A percentile compares a stretch with the other conserved stretches of the same genome.
Conservation (phyloP, 2,113 vertebrate species). For the Cinclus cinclus region DNA sequence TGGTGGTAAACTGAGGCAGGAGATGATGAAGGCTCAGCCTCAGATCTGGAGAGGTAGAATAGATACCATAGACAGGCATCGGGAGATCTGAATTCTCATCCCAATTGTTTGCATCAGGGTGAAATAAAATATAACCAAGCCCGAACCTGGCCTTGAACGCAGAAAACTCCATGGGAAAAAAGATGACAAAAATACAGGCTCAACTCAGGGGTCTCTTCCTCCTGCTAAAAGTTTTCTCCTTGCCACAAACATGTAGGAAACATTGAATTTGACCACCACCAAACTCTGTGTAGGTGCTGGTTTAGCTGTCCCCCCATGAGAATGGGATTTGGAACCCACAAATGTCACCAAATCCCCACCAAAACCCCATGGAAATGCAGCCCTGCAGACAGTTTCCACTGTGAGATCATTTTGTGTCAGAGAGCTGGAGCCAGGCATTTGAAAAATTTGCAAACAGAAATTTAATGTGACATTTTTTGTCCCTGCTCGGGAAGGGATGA, state of each 20-base stretch:
- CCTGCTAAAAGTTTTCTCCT: not conserved
- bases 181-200: not conserved
- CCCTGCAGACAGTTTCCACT: not conserved
- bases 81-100: not conserved
- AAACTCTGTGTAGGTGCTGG: not conserved
- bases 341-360: not conserved
- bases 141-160: not conserved
- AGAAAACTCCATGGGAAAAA: not conserved
- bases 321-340: not conserved
- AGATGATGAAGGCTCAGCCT: not conserved
- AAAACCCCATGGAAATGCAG: not conserved
- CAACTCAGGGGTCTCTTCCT: not conserved
- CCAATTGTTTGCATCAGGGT: not conserved
- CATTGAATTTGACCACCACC: not conserved
- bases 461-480: constrained; percentile 23
- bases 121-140: not conserved
- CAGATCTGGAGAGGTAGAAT: not conserved
- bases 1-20: not conserved
- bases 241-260: not conserved
- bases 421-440: not conserved
- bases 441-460: constrained; percentile 16
- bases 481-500: not conserved
- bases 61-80: rapidly evolving
- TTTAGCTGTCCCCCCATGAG: not conserved
- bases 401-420: not conserved